Conservation (phyloP, 2,888 invertebrate species). For the Chrysomela aeneicollis region DNA sequence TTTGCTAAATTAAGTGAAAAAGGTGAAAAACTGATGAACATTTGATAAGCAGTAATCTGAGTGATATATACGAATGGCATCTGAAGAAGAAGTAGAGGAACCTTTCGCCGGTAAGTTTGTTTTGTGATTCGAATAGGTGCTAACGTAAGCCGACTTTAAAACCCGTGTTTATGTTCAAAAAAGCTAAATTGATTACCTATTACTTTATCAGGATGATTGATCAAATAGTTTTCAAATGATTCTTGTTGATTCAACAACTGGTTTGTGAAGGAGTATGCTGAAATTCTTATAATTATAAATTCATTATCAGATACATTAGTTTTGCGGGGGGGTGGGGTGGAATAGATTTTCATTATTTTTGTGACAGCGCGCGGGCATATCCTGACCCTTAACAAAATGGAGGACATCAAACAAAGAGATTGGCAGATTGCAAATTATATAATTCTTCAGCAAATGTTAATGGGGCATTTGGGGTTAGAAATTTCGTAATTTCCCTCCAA, state of each 20-base stretch:
- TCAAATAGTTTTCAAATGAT: neutral
- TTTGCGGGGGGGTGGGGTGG: slow-evolving; percentile 55
- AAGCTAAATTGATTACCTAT: slow-evolving; percentile 23
- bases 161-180: slow-evolving; percentile 42
- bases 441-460: slow-evolving; percentile 40
- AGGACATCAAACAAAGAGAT: slow-evolving; percentile 80
- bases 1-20: slow-evolving; percentile 18
- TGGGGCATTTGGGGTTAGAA: slow-evolving; percentile 55
- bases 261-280: slow-evolving; percentile 20
- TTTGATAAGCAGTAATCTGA: neutral
- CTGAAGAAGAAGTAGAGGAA: slow-evolving; percentile 88
- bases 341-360: slow-evolving; percentile 64
- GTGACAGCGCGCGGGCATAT: slow-evolving; percentile 70
- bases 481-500: slow-evolving; percentile 58
- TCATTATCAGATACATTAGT: slow-evolving; percentile 56
- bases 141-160: slow-evolving; percentile 55
- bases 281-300: slow-evolving; percentile 52
- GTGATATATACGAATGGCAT: slow-evolving; percentile 68
- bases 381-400: slow-evolving; percentile 81
- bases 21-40: slow-evolving; percentile 22
- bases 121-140: slow-evolving; percentile 52
- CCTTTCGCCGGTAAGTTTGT: slow-evolving; percentile 81
- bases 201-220: slow-evolving; percentile 1
- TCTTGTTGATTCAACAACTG: neutral
- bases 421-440: slow-evolving; percentile 67